Conservation (phyloP, 2,797 vertebrate genomes). For the Columba guinea region DNA sequence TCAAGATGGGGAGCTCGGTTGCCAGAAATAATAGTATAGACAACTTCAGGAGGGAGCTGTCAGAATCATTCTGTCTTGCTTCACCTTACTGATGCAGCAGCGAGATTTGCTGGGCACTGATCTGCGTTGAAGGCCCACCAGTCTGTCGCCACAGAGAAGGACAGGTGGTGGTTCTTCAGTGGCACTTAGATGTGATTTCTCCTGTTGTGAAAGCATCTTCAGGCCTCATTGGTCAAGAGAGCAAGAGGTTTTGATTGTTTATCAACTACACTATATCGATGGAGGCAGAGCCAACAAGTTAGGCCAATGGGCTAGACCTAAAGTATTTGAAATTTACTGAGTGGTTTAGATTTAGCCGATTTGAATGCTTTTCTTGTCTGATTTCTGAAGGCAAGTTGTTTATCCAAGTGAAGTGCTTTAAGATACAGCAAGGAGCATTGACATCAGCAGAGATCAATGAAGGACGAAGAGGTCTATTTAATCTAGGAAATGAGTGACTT, state of each 20-base stretch:
- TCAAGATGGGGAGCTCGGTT: neutral
- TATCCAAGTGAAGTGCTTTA: slow-evolving; percentile 34
- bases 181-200: neutral
- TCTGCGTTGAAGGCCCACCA: neutral
- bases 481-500: slow-evolving; percentile 71
- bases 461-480: slow-evolving; percentile 46
- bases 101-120: neutral
- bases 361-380: slow-evolving; percentile 45
- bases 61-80: neutral
- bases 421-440: slow-evolving; percentile 55
- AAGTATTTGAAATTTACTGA: neutral
- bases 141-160: neutral
- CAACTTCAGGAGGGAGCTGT: neutral
- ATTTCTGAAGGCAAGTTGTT: slow-evolving; percentile 55
- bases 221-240: neutral
- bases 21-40: neutral
- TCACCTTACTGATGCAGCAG: neutral
- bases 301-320: neutral
- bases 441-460: slow-evolving; percentile 62
- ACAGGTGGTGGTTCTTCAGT: neutral
- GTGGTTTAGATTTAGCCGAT: neutral
- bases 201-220: neutral
- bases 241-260: neutral
- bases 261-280: neutral
- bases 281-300: neutral